Conservation (phyloP, 2,888 invertebrate species). For the Machimus atricapillus region DNA sequence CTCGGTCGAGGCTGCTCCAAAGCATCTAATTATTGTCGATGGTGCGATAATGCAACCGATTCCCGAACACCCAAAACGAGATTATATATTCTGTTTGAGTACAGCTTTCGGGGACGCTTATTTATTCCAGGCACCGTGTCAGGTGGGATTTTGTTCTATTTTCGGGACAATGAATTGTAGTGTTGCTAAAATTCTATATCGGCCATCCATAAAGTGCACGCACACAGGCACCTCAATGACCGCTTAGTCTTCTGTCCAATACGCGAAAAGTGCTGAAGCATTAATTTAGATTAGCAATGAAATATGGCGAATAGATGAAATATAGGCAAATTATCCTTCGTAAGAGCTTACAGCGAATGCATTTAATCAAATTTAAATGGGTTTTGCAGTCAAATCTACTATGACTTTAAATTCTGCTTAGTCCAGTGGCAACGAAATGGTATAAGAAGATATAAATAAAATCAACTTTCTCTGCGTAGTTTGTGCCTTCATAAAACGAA, state of each 20-base stretch:
- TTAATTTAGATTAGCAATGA: slow-evolving; percentile 22
- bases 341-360: not conserved
- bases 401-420: not conserved
- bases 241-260: not conserved
- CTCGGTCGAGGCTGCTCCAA: slow-evolving; percentile 90
- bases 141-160: slow-evolving; percentile 65
- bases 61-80: slow-evolving; percentile 98
- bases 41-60: slow-evolving; percentile 98
- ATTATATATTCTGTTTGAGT: slow-evolving; percentile 97
- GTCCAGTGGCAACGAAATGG: not conserved
- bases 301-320: slow-evolving; percentile 10
- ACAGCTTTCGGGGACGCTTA: slow-evolving; percentile 98
- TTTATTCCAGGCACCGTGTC: slow-evolving; percentile 90
- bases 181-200: not conserved
- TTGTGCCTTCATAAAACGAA: no score
- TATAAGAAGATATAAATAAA: not conserved
- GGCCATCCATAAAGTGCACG: not conserved
- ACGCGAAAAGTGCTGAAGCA: not conserved
- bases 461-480: not conserved
- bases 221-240: not conserved
- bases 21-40: slow-evolving; percentile 94
- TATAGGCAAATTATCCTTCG: not conserved
- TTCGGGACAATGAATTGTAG: not conserved
- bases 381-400: not conserved
- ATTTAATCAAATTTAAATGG: not conserved